phyloP scores from a whole-genome alignment of 2,113 vertebrate species.

The Lepus americanus region DNA sequence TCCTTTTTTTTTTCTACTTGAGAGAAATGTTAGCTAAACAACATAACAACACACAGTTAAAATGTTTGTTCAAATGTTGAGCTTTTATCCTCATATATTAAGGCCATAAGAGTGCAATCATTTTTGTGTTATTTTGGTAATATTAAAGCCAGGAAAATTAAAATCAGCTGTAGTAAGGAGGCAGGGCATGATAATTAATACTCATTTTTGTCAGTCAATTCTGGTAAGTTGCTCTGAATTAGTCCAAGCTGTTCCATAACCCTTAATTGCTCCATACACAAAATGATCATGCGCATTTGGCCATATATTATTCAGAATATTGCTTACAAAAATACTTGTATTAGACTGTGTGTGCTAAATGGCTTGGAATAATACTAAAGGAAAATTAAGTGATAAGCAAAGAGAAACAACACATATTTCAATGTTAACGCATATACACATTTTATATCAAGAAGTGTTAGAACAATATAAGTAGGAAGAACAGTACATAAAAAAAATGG shows the following conservation, averaged over 20 bases:
- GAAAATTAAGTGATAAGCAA: conserved; percentile 59
- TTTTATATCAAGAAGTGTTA: conserved; percentile 29
- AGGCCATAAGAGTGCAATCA: not conserved
- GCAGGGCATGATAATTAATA: conserved; percentile 71
- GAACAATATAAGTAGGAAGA: not conserved
- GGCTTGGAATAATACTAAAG: conserved; percentile 72
- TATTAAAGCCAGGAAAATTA: conserved; percentile 69
- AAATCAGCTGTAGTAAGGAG: conserved; percentile 76
- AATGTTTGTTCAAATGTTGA: conserved; percentile 28
- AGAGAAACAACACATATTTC: conserved; percentile 45
- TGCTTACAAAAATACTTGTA: conserved; percentile 74
- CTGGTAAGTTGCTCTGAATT: conserved; percentile 74
- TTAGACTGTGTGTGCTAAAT: conserved; percentile 72
- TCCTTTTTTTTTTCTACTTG: conserved; percentile 18
- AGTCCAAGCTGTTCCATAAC: conserved; percentile 71
- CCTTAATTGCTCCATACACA: conserved; percentile 77
- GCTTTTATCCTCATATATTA: conserved; percentile 57
- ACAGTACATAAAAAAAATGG: not conserved
- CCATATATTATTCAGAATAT: conserved; percentile 76
- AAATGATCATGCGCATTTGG: conserved; percentile 65
- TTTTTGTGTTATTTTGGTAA: conserved; percentile 72
- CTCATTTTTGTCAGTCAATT: conserved; percentile 77
- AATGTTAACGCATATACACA: not conserved
- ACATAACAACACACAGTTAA: conserved; percentile 32
- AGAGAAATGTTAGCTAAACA: conserved; percentile 58